phyloP scores from a whole-genome alignment of 2,888 invertebrate species.

The Abrostola triplasia region DNA sequence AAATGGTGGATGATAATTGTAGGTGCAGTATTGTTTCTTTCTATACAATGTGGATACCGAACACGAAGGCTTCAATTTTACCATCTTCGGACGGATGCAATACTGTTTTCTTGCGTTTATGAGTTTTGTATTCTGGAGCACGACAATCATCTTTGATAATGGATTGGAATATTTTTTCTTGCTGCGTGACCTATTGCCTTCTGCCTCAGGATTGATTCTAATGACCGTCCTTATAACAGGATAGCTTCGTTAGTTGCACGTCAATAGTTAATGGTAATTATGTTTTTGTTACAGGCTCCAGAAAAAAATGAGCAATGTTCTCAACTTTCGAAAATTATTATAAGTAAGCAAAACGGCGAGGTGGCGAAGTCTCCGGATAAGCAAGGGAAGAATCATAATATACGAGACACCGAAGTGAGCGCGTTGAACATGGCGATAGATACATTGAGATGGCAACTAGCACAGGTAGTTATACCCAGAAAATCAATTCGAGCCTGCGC shows the following conservation, averaged over 20 bases:
- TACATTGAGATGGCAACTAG: slow-evolving; percentile 92
- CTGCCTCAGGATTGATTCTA: slow-evolving; percentile 60
- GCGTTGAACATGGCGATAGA: slow-evolving; percentile 91
- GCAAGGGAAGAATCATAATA: slow-evolving; percentile 60
- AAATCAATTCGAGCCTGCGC: slow-evolving; percentile 23
- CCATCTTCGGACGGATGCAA: no score
- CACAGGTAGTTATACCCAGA: slow-evolving; percentile 87
- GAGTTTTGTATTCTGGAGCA: no score
- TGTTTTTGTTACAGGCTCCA: slow-evolving; percentile 76
- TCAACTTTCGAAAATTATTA: slow-evolving; percentile 75
- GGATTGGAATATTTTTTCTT: slow-evolving; percentile 65
- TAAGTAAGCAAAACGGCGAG: slow-evolving; percentile 71
- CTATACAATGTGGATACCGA: slow-evolving; percentile 24
- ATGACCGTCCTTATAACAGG: slow-evolving; percentile 57
- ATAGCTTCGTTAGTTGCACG: slow-evolving; percentile 58
- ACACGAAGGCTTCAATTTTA: slow-evolving; percentile 26
- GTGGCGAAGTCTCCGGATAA: slow-evolving; percentile 69
- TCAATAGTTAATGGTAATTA: slow-evolving; percentile 23
- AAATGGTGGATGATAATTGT: slow-evolving; percentile 36
- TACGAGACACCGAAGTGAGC: slow-evolving; percentile 77
- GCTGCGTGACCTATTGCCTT: slow-evolving; percentile 64
- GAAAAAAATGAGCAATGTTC: slow-evolving; percentile 76
- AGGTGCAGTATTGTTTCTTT: slow-evolving; percentile 43
- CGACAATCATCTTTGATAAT: slow-evolving; percentile 35
- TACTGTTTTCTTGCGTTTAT: no score